phyloP scores from a whole-genome alignment of 1,140 invertebrate species.

The Drosophila pallidifrons region DNA sequence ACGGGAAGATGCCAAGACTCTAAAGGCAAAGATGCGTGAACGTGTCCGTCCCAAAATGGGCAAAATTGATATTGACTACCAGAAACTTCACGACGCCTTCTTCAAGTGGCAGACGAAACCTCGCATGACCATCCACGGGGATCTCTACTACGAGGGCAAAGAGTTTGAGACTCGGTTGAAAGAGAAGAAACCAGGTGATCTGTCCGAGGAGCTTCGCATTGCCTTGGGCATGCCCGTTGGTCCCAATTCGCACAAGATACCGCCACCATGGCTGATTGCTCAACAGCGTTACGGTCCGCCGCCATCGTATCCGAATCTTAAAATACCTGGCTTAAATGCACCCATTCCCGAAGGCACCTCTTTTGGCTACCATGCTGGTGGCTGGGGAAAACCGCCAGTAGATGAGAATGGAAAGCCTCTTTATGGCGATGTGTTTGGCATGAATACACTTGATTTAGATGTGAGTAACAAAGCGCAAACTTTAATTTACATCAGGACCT shows the following conservation, averaged over 20 bases:
- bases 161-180: conserved; percentile 99
- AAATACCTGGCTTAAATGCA: conserved; percentile 97
- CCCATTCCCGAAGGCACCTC: conserved; percentile 98
- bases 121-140: conserved; percentile 99
- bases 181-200: conserved; percentile 99
- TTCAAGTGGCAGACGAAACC: conserved; percentile 99
- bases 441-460: conserved; percentile 87
- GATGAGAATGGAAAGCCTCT: conserved; percentile 98
- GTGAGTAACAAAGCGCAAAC: conserved; percentile 84
- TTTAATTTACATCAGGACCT: neutral
- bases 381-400: conserved; percentile 99
- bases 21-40: conserved; percentile 99
- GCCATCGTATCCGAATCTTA: conserved; percentile 99
- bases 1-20: conserved; percentile 97
- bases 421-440: conserved; percentile 99
- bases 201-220: conserved; percentile 97
- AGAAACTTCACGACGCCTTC: conserved; percentile 99
- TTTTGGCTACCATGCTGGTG: conserved; percentile 99
- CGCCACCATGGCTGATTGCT: conserved; percentile 99
- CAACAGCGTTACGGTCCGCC: conserved; percentile 99
- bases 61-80: conserved; percentile 99
- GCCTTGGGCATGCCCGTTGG: conserved; percentile 99
- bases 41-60: conserved; percentile 98
- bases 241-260: conserved; percentile 93
- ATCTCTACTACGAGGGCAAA: conserved; percentile 99